Percentiles rank a stretch among this genome's conserved stretches.
These are phyloP conservation scores for Geopemphigus sp. DNA, from an alignment of 1,140 invertebrate species.

Conservation along the genomic window DNA sequence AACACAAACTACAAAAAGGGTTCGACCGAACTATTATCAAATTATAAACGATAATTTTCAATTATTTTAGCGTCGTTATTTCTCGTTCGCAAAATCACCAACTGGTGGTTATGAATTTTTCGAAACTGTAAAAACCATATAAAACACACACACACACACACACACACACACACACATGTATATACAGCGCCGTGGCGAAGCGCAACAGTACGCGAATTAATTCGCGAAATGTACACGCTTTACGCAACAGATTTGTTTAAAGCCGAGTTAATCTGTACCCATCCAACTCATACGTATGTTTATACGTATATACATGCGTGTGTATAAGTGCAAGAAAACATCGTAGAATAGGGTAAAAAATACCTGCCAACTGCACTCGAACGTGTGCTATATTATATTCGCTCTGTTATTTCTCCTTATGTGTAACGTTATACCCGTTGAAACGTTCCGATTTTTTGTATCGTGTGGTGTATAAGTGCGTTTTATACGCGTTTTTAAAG, in stretches of 20 bases:
- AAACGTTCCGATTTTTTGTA: background rate
- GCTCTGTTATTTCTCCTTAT: background rate
- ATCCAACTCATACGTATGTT: background rate
- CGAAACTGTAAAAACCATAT: background rate
- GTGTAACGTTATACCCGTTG: background rate
- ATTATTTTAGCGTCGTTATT: background rate
- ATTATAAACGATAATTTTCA: too few relatives aligned
- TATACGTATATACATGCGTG: background rate
- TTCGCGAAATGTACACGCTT: background rate
- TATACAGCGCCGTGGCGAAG: background rate
- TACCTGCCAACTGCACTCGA: slow-evolving; percentile 9
- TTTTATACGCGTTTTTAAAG: background rate
- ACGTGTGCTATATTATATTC: background rate
- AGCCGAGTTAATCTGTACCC: background rate
- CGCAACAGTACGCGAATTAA: background rate
- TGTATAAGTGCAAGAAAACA: background rate
- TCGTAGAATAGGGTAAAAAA: background rate
- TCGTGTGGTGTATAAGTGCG: background rate
- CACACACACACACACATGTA: too few relatives aligned
- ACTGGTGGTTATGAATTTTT: slow-evolving; percentile 24
- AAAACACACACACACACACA: too few relatives aligned
- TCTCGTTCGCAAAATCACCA: background rate
- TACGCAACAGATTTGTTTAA: slow-evolving; percentile 6
- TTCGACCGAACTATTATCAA: too few relatives aligned
- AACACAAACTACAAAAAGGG: too few relatives aligned